Percentiles rank a stretch among this genome's conserved stretches.
Conservation (phyloP, 1,140 invertebrate genomes). For the Episyrphus balteatus region DNA sequence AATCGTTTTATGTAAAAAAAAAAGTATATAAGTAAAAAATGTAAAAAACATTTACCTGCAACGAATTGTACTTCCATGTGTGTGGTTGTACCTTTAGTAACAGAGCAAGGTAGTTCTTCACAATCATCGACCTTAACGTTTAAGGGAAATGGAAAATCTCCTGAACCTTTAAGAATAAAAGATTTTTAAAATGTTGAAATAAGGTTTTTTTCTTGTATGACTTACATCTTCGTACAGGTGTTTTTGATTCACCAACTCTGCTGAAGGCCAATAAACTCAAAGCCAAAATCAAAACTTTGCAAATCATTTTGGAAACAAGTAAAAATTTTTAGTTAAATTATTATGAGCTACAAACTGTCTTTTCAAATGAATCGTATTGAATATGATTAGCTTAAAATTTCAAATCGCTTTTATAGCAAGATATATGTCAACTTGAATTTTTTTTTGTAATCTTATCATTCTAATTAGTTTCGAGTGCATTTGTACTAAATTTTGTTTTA, state of each 20-base stretch:
- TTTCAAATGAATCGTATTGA: too few relatives aligned
- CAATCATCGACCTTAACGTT: conserved; percentile 26
- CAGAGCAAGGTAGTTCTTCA: conserved; percentile 16
- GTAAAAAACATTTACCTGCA: too few relatives aligned
- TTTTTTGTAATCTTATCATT: too few relatives aligned
- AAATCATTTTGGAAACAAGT: too few relatives aligned
- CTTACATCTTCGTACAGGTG: conserved; percentile 22
- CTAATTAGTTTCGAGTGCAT: too few relatives aligned
- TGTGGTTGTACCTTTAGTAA: conserved; percentile 16
- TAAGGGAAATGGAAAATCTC: conserved; percentile 13
- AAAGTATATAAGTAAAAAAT: conserved; percentile 2
- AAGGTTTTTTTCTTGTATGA: neutral
- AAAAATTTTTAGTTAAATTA: too few relatives aligned
- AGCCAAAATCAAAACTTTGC: too few relatives aligned
- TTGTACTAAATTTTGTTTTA: too few relatives aligned
- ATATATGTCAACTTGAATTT: too few relatives aligned
- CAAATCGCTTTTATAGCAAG: too few relatives aligned
- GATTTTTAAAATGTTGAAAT: neutral
- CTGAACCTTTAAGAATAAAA: conserved; percentile 8
- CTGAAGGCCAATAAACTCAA: neutral
- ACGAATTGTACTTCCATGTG: conserved; percentile 27
- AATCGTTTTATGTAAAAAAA: neutral
- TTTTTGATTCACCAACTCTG: neutral
- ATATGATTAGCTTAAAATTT: too few relatives aligned
- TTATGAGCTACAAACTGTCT: too few relatives aligned